A percentile compares a stretch with the other conserved stretches of the same genome.
These are phyloP conservation scores for Tragelaphus scriptus DNA, from an alignment of 2,113 vertebrate species.

Conservation along the genomic window DNA sequence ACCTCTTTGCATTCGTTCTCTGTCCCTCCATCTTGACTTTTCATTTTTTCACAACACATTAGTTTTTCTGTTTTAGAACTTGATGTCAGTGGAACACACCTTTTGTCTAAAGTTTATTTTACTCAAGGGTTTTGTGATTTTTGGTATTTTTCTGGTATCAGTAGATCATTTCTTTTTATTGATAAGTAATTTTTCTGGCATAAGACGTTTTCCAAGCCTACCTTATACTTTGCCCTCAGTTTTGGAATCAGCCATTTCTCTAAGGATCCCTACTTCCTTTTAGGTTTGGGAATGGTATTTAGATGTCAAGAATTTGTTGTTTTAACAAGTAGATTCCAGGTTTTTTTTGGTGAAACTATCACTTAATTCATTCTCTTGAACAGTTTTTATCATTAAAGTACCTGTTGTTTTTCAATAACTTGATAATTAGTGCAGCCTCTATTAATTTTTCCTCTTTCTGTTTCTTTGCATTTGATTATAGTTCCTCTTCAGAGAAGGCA, in stretches of 20 bases:
- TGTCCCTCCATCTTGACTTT: background rate
- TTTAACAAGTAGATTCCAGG: background rate
- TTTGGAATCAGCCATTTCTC: background rate
- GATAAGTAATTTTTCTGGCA: background rate
- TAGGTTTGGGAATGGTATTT: background rate
- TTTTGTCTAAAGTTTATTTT: background rate
- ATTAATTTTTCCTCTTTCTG: background rate
- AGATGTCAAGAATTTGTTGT: slow-evolving; percentile 24
- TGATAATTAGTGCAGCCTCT: background rate
- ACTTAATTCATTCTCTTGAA: background rate
- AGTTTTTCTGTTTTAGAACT: background rate
- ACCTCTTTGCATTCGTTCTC: background rate
- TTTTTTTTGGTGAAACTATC: background rate
- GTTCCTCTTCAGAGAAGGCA: background rate
- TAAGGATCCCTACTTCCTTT: background rate
- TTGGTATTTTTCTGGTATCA: background rate
- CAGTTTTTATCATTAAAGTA: background rate
- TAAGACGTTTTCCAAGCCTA: background rate
- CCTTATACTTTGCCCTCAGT: background rate
- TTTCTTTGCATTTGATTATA: background rate
- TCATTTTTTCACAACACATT: background rate
- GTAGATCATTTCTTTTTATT: background rate
- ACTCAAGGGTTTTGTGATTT: background rate
- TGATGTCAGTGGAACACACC: background rate
- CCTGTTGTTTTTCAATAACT: background rate